Evolutionary conservation across 2,797 vertebrate species (phyloP).

Genomic region (Acipenser oxyrinchus): DNA sequence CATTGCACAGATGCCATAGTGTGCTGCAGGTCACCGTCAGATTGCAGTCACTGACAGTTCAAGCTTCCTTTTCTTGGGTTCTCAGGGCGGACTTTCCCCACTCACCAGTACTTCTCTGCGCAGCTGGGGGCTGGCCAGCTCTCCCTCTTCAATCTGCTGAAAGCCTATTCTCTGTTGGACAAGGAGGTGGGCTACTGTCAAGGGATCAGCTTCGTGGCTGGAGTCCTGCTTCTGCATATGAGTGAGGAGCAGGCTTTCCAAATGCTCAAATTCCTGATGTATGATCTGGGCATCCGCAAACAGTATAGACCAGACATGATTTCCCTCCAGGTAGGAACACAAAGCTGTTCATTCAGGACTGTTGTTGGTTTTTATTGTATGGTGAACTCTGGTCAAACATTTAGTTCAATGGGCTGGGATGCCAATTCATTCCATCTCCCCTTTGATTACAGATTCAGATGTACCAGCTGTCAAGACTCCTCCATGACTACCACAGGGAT

Average conservation of each 20-base stretch:
- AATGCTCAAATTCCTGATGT: conserved; percentile 96
- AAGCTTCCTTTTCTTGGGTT: conserved; percentile 14
- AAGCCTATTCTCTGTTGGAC: conserved; percentile 96
- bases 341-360: too few relatives aligned
- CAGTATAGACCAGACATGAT: conserved; percentile 96
- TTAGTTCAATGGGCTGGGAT: too few relatives aligned
- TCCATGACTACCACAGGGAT: conserved; percentile 94
- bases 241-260: conserved; percentile 98
- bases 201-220: conserved; percentile 94
- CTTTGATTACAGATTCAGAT: conserved; percentile 79
- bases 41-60: too few relatives aligned
- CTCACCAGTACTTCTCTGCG: conserved; percentile 88
- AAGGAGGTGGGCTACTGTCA: conserved; percentile 98
- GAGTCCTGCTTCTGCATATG: conserved; percentile 92
- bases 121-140: conserved; percentile 91
- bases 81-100: conserved; percentile 92
- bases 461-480: conserved; percentile 94
- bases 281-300: conserved; percentile 86
- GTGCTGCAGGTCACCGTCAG: too few relatives aligned
- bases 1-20: too few relatives aligned
- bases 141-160: conserved; percentile 93
- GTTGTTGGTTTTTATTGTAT: too few relatives aligned
- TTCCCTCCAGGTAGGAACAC: conserved; percentile 75
- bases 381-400: too few relatives aligned
- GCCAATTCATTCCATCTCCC: background rate